Conservation (phyloP, 2,888 invertebrate species). For the Scaptomyza caliginosa region DNA sequence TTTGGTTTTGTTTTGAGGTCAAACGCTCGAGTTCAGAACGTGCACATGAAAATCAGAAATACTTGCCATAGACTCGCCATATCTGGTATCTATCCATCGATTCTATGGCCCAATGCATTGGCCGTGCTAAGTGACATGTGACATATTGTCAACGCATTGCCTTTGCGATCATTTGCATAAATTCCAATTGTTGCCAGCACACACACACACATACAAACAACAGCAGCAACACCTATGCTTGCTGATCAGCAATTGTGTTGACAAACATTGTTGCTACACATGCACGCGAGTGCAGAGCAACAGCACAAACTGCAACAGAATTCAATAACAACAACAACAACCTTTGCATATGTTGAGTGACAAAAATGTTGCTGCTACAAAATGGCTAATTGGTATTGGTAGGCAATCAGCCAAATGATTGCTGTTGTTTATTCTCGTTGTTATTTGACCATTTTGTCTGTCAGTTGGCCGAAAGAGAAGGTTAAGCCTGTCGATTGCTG, state of each 20-base stretch:
- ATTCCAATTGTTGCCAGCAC: constrained; percentile 70
- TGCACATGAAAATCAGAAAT: constrained; percentile 59
- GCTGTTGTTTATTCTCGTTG: constrained; percentile 25
- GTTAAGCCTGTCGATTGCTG: constrained; percentile 36
- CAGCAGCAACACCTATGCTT: constrained; percentile 24
- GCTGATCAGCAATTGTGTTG: constrained; percentile 69
- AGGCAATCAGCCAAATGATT: constrained; percentile 64
- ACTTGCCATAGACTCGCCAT: constrained; percentile 33
- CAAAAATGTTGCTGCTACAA: constrained; percentile 77
- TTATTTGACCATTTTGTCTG: constrained; percentile 34
- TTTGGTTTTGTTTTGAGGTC: constrained; percentile 55
- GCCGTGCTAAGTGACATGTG: constrained; percentile 77
- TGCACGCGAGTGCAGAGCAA: constrained; percentile 55
- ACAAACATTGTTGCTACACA: constrained; percentile 78
- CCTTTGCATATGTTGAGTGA: constrained; percentile 62
- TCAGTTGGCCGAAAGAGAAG: constrained; percentile 46
- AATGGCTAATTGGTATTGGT: constrained; percentile 77
- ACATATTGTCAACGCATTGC: constrained; percentile 81
- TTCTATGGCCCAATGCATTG: constrained; percentile 50
- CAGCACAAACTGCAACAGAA: constrained; percentile 16
- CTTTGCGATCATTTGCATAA: constrained; percentile 79
- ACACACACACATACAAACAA: constrained; percentile 22
- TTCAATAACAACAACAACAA: constrained; percentile 18
- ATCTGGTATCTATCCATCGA: constrained; percentile 43
- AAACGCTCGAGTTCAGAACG: constrained; percentile 71